phyloP scores from a whole-genome alignment of 2,888 invertebrate species.

The Alloplasta piceator region DNA sequence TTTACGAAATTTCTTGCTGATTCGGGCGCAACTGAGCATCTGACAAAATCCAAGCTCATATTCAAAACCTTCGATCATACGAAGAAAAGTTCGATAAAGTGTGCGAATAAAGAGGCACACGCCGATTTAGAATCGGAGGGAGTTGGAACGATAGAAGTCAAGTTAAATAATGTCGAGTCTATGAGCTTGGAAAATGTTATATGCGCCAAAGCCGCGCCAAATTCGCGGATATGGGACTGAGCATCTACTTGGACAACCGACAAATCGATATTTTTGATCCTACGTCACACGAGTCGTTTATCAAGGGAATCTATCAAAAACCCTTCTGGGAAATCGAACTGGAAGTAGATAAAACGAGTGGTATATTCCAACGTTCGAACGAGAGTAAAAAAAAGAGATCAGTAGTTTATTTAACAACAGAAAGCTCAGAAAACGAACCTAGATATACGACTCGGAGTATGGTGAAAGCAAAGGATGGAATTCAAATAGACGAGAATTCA shows the following conservation, averaged over 20 bases:
- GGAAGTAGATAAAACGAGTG: conserved; percentile 56
- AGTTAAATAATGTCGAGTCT: conserved; percentile 47
- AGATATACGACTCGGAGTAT: conserved; percentile 50
- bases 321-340: conserved; percentile 63
- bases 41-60: conserved; percentile 64
- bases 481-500: conserved; percentile 38
- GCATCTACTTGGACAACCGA: conserved; percentile 66
- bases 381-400: conserved; percentile 17
- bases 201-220: conserved; percentile 56
- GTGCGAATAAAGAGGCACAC: conserved; percentile 64
- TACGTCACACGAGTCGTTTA: conserved; percentile 56
- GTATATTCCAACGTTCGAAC: conserved; percentile 22
- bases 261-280: conserved; percentile 60
- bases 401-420: conserved; percentile 32
- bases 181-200: conserved; percentile 65
- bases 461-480: conserved; percentile 24
- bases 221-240: conserved; percentile 64
- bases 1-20: conserved; percentile 64
- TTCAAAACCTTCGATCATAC: conserved; percentile 62
- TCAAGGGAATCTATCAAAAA: conserved; percentile 62
- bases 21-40: conserved; percentile 68
- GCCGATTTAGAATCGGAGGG: conserved; percentile 67
- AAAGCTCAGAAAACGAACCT: conserved; percentile 54
- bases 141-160: conserved; percentile 60
- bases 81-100: conserved; percentile 60